Base-by-base conservation (phyloP, 1,140 invertebrate species). In the Stegodyphus dumicola region DNA sequence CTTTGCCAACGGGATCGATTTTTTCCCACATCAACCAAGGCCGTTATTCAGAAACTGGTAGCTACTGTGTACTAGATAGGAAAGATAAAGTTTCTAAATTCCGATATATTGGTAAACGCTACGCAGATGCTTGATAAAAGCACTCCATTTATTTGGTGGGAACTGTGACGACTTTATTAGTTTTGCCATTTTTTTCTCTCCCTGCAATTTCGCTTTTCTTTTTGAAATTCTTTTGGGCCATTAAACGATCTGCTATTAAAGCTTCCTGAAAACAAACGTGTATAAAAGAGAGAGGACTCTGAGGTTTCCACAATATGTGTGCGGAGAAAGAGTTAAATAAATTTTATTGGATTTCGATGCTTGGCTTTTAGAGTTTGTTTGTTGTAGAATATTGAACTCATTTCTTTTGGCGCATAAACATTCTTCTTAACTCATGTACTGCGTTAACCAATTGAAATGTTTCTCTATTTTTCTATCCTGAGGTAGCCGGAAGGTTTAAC, bases 61-160 rank as follows among this genome's bases (percentile, higher is more conserved):
- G 33, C 33, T 33, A 33, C 33, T 1, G 33, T 33, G 33, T 33
- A 33, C 33, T 33, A 17, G 53, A 13, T 75, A 54, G 7, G 15
- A 13, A 10, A 56, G 53, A 75, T 75, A 75, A 75, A 52, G 60
- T 17, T 11, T 53, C 53, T 11, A 10, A 10, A 75, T 13, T 75
- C 52, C 53, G 53, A 60, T 75, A 60, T 75, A 75, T 75, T 54
- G 53, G 54, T 75, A 75, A 60, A 56, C 18, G 73, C 33, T 75
- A 56, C 73, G 52, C 73, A 75, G 73, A 75, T 75, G 73, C 11
- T 75, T 60, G 73, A 75, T 75, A 56, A 56, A 56, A 75, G 18
- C 33, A 60, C 53, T 75, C 48, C 73, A 60, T 75, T 75, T 60
- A n/a, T 54, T 75, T 64, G 53, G 17, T 60, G 17, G 11, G 60